Percentiles rank a stretch among this genome's conserved stretches.
Evolutionary conservation across 1,140 invertebrate species (phyloP).

Genomic region (Formica selysi): DNA sequence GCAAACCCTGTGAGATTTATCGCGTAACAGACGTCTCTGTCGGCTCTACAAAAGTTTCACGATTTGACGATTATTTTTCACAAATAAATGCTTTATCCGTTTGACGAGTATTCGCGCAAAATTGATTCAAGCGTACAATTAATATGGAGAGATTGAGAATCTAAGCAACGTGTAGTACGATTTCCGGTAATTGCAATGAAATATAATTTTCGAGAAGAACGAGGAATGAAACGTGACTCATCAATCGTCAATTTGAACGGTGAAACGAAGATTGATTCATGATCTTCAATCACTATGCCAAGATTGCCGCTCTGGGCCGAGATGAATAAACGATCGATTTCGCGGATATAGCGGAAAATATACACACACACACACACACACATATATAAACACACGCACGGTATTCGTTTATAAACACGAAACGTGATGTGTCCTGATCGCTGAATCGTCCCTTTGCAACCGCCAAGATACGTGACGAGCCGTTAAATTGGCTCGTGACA

Average conservation of each 20-base stretch:
- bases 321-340: conserved; percentile 48
- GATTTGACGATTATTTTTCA: conserved; percentile 19
- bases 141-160: background rate
- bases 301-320: background rate
- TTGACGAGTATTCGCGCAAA: background rate
- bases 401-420: conserved; percentile 48
- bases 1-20: conserved; percentile 13
- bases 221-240: background rate
- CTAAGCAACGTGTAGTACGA: background rate
- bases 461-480: conserved; percentile 69
- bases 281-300: conserved; percentile 34
- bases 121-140: background rate
- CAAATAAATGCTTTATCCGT: background rate
- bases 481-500: conserved; percentile 71
- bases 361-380: background rate
- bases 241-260: background rate
- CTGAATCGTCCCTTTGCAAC: conserved; percentile 56
- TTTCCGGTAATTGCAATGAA: background rate
- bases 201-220: background rate
- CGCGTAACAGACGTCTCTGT: conserved; percentile 14
- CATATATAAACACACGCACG: background rate
- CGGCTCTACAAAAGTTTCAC: conserved; percentile 18
- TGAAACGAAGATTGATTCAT: background rate
- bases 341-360: conserved; percentile 13
- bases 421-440: conserved; percentile 45